These are phyloP conservation scores for Philereme transversata DNA, from an alignment of 2,888 invertebrate species.

Conservation along the genomic window DNA sequence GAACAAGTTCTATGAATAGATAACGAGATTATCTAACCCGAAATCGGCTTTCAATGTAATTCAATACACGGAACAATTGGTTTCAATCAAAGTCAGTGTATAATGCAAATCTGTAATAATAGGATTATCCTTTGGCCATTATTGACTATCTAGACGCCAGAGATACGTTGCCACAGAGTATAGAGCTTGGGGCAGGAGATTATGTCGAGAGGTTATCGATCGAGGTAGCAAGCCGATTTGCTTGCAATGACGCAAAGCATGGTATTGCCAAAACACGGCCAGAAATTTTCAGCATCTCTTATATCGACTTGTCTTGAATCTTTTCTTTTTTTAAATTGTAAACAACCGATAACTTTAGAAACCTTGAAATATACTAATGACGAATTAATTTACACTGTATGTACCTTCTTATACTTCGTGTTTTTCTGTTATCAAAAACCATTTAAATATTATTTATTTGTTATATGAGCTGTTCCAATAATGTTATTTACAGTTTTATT, in stretches of 20 bases:
- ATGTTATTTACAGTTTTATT: slow-evolving; percentile 26
- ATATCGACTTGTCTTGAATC: too few species aligned
- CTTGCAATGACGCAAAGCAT: slow-evolving; percentile 42
- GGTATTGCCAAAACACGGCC: slow-evolving; percentile 19
- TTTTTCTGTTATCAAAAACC: too few species aligned
- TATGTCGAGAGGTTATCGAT: slow-evolving; percentile 71
- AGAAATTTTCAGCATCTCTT: neutral
- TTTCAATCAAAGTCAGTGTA: slow-evolving; percentile 42
- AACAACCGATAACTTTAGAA: too few species aligned
- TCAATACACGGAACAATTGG: slow-evolving; percentile 36
- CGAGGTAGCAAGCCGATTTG: slow-evolving; percentile 55
- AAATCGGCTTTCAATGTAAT: slow-evolving; percentile 36
- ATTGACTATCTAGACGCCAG: slow-evolving; percentile 59
- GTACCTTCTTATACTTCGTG: too few species aligned
- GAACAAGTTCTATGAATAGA: slow-evolving; percentile 21
- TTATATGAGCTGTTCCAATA: slow-evolving; percentile 14
- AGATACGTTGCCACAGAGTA: slow-evolving; percentile 5
- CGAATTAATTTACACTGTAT: too few species aligned
- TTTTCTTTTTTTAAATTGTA: too few species aligned
- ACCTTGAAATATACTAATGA: too few species aligned
- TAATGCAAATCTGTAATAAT: slow-evolving; percentile 52
- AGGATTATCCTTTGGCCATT: slow-evolving; percentile 66
- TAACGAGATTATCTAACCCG: slow-evolving; percentile 19
- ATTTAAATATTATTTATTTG: neutral
- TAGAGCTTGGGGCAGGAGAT: slow-evolving; percentile 45